Evolutionary conservation across 2,888 invertebrate genomes (phyloP).

Genomic region (Drosophila anomalata): DNA sequence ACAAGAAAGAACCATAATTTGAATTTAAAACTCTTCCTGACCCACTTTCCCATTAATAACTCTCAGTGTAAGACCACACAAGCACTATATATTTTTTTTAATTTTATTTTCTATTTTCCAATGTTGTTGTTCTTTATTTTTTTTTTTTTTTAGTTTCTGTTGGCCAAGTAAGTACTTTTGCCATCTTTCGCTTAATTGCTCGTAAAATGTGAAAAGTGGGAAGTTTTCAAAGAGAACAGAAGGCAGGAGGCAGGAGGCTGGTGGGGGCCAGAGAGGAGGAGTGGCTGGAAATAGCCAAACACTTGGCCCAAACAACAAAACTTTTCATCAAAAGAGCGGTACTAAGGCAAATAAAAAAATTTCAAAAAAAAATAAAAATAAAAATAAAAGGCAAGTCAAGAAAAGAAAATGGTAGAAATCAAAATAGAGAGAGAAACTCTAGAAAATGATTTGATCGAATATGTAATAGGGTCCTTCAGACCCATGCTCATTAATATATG

Average conservation of each 20-base stretch:
- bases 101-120: conserved; percentile 36
- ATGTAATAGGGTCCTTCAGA: conserved; percentile 45
- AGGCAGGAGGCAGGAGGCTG: background rate
- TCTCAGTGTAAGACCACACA: conserved; percentile 19
- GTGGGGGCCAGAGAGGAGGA: background rate
- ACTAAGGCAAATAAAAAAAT: conserved; percentile 5
- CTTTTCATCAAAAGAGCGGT: conserved; percentile 38
- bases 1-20: too few relatives aligned
- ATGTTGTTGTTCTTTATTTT: conserved; percentile 15
- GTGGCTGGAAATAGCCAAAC: conserved; percentile 27
- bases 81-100: background rate
- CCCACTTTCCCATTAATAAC: background rate
- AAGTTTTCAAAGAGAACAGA: conserved; percentile 17
- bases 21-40: background rate
- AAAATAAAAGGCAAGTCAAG: conserved; percentile 15
- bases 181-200: conserved; percentile 74
- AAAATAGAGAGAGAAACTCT: conserved; percentile 9
- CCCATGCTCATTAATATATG: conserved; percentile 71
- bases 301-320: conserved; percentile 39
- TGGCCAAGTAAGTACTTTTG: conserved; percentile 63
- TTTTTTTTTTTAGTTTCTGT: conserved; percentile 31
- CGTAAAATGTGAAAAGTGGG: conserved; percentile 64
- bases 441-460: conserved; percentile 37
- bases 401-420: conserved; percentile 11
- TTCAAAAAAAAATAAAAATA: conserved; percentile 4